Conservation (phyloP, 2,113 vertebrate species). For the Salvelinus alpinus region DNA sequence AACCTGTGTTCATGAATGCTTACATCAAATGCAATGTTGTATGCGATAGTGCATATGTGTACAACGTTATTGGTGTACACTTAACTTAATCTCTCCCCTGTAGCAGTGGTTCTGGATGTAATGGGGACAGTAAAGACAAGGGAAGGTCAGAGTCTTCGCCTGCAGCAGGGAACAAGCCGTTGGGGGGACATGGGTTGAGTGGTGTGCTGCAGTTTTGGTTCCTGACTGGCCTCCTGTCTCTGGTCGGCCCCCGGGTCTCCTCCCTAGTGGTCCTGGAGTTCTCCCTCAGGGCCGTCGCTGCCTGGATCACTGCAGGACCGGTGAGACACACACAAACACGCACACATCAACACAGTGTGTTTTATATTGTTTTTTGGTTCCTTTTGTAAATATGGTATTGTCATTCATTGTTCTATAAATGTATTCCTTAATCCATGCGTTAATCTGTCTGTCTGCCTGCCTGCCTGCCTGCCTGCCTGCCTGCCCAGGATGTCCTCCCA, state of each 20-base stretch:
- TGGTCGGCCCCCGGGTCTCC: slow-evolving; percentile 74
- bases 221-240: slow-evolving; percentile 58
- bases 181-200: slow-evolving; percentile 63
- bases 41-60: not conserved
- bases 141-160: slow-evolving; percentile 22
- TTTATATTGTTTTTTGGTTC: not conserved
- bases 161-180: not conserved
- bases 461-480: too few species aligned
- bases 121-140: slow-evolving; percentile 23
- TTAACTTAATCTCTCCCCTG: not conserved
- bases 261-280: slow-evolving; percentile 86
- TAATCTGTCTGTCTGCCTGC: not conserved
- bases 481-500: slow-evolving; percentile 38
- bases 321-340: too few species aligned
- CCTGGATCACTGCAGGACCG: slow-evolving; percentile 32
- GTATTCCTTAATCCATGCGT: not conserved
- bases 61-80: not conserved
- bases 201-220: slow-evolving; percentile 63
- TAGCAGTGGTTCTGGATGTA: slow-evolving; percentile 44
- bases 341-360: too few species aligned
- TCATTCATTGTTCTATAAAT: not conserved
- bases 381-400: too few species aligned
- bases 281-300: slow-evolving; percentile 76
- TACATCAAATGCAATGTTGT: not conserved
- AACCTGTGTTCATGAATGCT: not conserved